These are phyloP conservation scores for Trypoxylon attenuatum DNA, from an alignment of 2,888 invertebrate species.

Conservation along the genomic window DNA sequence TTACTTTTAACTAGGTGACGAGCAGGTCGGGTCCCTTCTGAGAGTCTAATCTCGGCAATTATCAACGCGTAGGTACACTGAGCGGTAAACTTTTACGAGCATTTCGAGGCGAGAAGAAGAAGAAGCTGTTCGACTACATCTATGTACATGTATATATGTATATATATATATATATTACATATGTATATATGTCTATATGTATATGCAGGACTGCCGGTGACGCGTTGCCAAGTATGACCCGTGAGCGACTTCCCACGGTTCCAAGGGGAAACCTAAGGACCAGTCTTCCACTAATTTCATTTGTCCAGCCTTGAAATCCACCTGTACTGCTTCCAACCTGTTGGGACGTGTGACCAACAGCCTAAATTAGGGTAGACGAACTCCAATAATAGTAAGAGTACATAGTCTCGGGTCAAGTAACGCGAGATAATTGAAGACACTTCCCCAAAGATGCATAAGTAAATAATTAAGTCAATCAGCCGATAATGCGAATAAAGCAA, in stretches of 20 bases:
- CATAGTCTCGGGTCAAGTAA: too few relatives aligned
- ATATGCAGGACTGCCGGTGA: slow-evolving; percentile 30
- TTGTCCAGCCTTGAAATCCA: slow-evolving; percentile 53
- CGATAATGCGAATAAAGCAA: too few relatives aligned
- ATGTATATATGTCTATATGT: too few relatives aligned
- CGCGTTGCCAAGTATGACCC: slow-evolving; percentile 60
- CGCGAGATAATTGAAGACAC: too few relatives aligned
- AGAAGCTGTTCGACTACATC: slow-evolving; percentile 41
- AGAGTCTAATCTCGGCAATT: slow-evolving; percentile 70
- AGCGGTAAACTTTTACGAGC: slow-evolving; percentile 65
- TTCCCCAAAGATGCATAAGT: too few relatives aligned
- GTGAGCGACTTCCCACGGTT: slow-evolving; percentile 71
- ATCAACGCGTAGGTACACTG: slow-evolving; percentile 63
- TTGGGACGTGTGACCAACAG: too few relatives aligned
- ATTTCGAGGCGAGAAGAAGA: slow-evolving; percentile 36
- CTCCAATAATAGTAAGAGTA: too few relatives aligned
- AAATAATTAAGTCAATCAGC: too few relatives aligned
- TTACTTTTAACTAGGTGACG: slow-evolving; percentile 63
- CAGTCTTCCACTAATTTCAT: slow-evolving; percentile 66
- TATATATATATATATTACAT: too few relatives aligned
- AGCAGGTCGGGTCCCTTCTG: slow-evolving; percentile 52
- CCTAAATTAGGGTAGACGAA: too few relatives aligned
- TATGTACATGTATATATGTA: slow-evolving; percentile 18
- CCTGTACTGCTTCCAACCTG: background rate
- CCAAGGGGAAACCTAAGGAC: slow-evolving; percentile 38